Percentiles rank a stretch among this genome's conserved stretches.
Conservation (phyloP, 2,797 vertebrate genomes). For the Mallotus villosus region DNA sequence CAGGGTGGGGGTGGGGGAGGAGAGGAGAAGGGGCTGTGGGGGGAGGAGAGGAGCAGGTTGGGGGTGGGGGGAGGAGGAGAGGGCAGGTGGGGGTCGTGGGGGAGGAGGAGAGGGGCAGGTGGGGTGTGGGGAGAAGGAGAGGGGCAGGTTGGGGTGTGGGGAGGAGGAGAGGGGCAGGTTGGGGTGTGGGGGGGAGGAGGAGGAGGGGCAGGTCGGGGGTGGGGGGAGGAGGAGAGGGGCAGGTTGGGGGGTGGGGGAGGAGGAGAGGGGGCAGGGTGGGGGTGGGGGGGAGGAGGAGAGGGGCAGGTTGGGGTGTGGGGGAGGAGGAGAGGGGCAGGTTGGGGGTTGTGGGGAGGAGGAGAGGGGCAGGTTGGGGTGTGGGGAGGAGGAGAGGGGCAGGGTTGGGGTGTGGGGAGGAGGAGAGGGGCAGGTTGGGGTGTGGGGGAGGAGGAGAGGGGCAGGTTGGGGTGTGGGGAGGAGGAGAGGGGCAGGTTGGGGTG, state of each 20-base stretch:
- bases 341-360: constrained; percentile 50
- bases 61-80: constrained; percentile 47
- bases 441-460: not conserved
- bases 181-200: constrained; percentile 49
- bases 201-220: constrained; percentile 33
- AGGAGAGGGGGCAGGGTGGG: constrained; percentile 21
- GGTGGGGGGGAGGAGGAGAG: not conserved
- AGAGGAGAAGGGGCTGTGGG: not conserved
- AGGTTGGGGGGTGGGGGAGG: constrained; percentile 25
- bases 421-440: constrained; percentile 14
- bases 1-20: constrained; percentile 2
- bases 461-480: not conserved
- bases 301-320: not conserved
- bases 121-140: not conserved
- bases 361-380: constrained; percentile 29
- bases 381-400: constrained; percentile 4
- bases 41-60: constrained; percentile 42
- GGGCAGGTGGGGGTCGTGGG: constrained; percentile 32
- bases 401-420: not conserved
- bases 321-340: constrained; percentile 43
- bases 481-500: constrained; percentile 48
- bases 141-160: not conserved
- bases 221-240: constrained; percentile 15
- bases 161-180: constrained; percentile 40
- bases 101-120: constrained; percentile 12